A percentile compares a stretch with the other conserved stretches of the same genome.
These are phyloP conservation scores for Laterallus jamaicensis DNA, from an alignment of 2,113 vertebrate species.

Conservation along the genomic window DNA sequence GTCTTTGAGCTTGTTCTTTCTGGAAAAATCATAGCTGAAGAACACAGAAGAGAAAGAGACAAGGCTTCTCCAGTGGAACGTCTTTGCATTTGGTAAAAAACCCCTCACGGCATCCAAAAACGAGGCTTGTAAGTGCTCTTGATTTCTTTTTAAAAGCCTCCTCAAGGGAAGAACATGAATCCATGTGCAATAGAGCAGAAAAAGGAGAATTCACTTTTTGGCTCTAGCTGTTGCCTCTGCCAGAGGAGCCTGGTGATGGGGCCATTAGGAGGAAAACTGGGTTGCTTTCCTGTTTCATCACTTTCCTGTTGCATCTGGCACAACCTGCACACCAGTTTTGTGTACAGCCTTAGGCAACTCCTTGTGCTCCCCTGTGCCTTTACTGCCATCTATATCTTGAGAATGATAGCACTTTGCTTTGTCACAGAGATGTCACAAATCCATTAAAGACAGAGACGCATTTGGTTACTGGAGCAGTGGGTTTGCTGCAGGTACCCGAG, in stretches of 20 bases:
- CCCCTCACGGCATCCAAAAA: background rate
- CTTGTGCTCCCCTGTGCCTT: conserved; percentile 49
- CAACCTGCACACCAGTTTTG: background rate
- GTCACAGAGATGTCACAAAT: conserved; percentile 16
- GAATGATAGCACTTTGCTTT: conserved; percentile 28
- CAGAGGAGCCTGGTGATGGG: background rate
- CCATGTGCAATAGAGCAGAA: background rate
- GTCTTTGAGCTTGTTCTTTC: background rate
- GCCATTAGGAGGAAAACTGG: background rate
- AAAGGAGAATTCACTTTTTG: background rate
- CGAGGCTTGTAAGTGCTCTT: background rate
- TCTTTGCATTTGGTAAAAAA: background rate
- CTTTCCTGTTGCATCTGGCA: background rate
- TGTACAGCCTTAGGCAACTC: background rate
- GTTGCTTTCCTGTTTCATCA: background rate
- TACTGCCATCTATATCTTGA: conserved; percentile 61
- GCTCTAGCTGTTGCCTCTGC: background rate
- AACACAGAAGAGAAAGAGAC: background rate
- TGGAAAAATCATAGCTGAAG: background rate
- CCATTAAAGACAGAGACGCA: background rate
- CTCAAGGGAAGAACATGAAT: background rate
- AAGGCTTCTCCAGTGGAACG: background rate
- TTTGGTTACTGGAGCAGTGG: background rate
- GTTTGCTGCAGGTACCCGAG: background rate
- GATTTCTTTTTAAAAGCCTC: background rate